Conservation (phyloP, 2,888 invertebrate species). For the Galerucella nymphaeae region DNA sequence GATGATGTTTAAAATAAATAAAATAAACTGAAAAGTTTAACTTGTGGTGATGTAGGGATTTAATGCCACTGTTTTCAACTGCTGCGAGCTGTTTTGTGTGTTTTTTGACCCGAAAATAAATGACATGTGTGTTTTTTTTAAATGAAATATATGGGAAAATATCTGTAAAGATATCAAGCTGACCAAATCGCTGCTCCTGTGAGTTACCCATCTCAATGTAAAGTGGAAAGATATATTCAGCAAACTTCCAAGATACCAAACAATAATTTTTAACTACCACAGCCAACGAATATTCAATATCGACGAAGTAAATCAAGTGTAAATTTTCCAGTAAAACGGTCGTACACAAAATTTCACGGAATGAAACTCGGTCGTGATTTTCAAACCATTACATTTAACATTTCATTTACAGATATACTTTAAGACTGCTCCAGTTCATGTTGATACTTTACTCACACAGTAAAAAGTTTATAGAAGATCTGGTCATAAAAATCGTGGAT, state of each 20-base stretch:
- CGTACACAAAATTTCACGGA: conserved; percentile 21
- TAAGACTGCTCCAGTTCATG: conserved; percentile 15
- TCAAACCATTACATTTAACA: conserved; percentile 30
- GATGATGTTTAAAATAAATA: conserved; percentile 20
- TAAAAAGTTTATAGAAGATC: conserved; percentile 3
- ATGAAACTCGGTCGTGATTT: conserved; percentile 22
- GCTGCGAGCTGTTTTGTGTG: not conserved
- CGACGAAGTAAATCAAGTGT: conserved; percentile 16
- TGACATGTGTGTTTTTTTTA: not conserved
- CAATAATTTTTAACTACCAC: not conserved
- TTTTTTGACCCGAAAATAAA: not conserved
- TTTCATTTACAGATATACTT: conserved; percentile 27
- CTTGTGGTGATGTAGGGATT: conserved; percentile 9
- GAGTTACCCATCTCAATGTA: too few species aligned
- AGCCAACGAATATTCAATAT: not conserved
- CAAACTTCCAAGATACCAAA: not conserved
- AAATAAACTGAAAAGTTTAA: conserved; percentile 10
- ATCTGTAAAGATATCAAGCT: too few species aligned
- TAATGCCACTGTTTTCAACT: conserved; percentile 14
- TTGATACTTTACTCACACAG: conserved; percentile 4
- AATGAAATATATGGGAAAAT: not conserved
- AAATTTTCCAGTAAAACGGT: conserved; percentile 20
- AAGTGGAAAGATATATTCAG: too few species aligned
- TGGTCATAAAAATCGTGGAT: not conserved
- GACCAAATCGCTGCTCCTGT: too few species aligned